These are phyloP conservation scores for Xestia sexstrigata DNA, from an alignment of 2,888 invertebrate species.

Conservation along the genomic window DNA sequence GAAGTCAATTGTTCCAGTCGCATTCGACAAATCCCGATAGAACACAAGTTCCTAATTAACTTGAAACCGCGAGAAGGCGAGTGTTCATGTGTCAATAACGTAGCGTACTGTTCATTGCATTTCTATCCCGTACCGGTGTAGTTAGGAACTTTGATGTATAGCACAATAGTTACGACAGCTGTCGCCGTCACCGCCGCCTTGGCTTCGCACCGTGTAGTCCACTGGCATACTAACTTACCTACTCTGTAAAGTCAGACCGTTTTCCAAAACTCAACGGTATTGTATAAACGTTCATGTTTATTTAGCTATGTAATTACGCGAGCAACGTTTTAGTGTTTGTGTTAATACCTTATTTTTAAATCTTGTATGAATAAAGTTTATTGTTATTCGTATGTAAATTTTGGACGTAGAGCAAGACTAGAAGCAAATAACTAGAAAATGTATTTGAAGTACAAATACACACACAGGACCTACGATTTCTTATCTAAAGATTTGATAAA, in stretches of 20 bases:
- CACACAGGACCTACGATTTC: not conserved
- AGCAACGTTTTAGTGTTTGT: conserved; percentile 59
- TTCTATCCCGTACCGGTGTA: conserved; percentile 36
- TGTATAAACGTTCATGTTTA: conserved; percentile 65
- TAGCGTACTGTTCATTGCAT: conserved; percentile 33
- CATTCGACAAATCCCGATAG: conserved; percentile 19
- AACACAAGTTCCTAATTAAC: conserved; percentile 40
- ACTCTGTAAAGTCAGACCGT: conserved; percentile 31
- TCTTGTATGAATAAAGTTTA: conserved; percentile 23
- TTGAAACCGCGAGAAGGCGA: conserved; percentile 18
- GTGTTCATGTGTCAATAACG: conserved; percentile 49
- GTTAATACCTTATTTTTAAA: conserved; percentile 29
- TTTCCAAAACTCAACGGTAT: conserved; percentile 61
- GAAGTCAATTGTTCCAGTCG: not conserved
- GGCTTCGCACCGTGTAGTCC: conserved; percentile 25
- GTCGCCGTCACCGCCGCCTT: conserved; percentile 7
- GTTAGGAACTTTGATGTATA: conserved; percentile 56
- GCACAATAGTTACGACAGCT: conserved; percentile 46
- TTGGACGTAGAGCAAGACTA: not conserved
- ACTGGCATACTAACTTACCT: conserved; percentile 12
- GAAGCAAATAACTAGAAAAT: not conserved
- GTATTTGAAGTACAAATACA: not conserved
- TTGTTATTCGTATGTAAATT: conserved; percentile 13
- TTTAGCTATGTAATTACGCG: conserved; percentile 60
- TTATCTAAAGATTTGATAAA: not conserved